Base-by-base conservation (phyloP, 2,888 invertebrate genomes). In the Brachyptera risi region DNA sequence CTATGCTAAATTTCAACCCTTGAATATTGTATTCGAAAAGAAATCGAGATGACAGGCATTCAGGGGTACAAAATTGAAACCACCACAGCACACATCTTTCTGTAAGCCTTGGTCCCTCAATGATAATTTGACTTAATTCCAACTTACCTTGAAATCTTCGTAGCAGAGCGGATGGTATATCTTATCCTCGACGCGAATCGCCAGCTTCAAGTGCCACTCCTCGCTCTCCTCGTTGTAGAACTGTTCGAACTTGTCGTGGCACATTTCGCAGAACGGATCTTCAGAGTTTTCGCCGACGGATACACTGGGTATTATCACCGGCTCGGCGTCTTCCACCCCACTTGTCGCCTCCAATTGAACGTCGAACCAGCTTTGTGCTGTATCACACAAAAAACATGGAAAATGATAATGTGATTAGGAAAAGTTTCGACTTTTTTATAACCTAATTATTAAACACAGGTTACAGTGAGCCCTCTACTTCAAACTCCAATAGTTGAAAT, bases 191-290 rank as follows among this genome's bases (percentile, higher is more conserved):
- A 88, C 85, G 4, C 84, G 80, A 19, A 91, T 79, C 0, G 96
- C 93, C 72, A 92, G 89, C 65, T 88, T 78, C 26, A 98, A 80
- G 72, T 96, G 93, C 99, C 99, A 99, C 73, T 95, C 96, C 74
- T 99, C 99, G 67, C 88, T 86, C 70, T 99, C 98, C 76, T 98
- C 95, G 74, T 96, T 91, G 79, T 92, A 99, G 79, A 93, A 96
- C 75, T 93, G 91, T 67, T 95, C 91, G 78, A 99, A 97, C 66
- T 82, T 81, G 78, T 99, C 98, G 13, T 88, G 87, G 76, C 98
- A 99, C 57, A 96, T 88, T 66, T 88, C 88, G 76, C 98, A 98
- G 44, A 79, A 75, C 56, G 83, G 82, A 69, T 85, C 81, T 7
- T 83, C 82, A 63, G 86, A 84, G 38, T 83, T 80, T 0, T 79